Evolutionary conservation across 2,888 invertebrate species (phyloP), one percentile per base, ranked within the genome.

Genomic region (Tetranychus piercei): DNA sequence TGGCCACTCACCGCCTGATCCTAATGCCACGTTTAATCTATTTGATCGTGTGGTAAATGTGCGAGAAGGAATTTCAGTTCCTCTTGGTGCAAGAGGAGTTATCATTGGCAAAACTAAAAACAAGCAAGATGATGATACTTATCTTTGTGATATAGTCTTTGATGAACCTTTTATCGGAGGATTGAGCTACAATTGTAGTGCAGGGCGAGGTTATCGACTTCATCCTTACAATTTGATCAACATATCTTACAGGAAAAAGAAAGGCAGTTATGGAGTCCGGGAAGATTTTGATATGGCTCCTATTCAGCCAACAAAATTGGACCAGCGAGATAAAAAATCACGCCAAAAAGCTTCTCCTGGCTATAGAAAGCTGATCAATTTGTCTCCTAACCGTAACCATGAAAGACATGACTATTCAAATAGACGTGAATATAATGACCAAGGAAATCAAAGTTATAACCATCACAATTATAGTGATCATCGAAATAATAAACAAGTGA

Each of bases 1-100:
- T 44, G 64, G 23, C 5, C 22, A 73, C n/a, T 34, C 22, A 9
- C 73, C 45, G 8, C 90, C 92, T 0, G 92, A 92, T 82, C 83
- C 87, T 0, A 84, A 83, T 9, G 87, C 88, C 0, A 85, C 85
- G 74, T 90, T 86, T 83, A 81, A 84, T 77, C 81, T 96, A 76
- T 88, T 90, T 80, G 95, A 97, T 84, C 86, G 96, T 73, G 88
- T 97, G 71, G 88, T 94, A 6, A 88, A 89, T 80, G 88, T 90
- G 0, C 86, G 89, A 45, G 87, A 87, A 55, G 87, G 88, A 74
- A 89, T 87, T 80, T 86, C 89, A 1, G 90, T 92, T 20, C 94
- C 94, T 0, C 82, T 90, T 6, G 95, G 94, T 1, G 84, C 87
- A 11, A 87, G 87, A 77, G 97, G 96, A 44, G 94, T 92, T 0